Evolutionary conservation across 2,888 invertebrate species (phyloP), one percentile per base, ranked within the genome.

Genomic region (Conistra vaccinii): DNA sequence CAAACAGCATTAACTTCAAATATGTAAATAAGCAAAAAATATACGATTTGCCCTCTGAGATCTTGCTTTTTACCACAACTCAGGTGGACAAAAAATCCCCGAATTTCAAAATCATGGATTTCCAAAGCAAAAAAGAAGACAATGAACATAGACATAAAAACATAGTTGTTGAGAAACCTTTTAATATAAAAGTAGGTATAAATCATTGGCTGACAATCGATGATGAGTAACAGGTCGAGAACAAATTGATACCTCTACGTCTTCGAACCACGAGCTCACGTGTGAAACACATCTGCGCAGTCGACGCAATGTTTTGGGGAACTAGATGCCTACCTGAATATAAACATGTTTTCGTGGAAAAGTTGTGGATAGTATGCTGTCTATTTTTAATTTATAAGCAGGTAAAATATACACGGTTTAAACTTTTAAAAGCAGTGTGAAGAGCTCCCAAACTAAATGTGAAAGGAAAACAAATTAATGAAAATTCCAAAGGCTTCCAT

Each of bases 301-400:
- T 65, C 78, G 39, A 66, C 65, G 42, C 69, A 57, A 74, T 76
- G 73, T 78, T 78, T 85, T 70, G 42, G 42, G 51, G 61, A 82
- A 76, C 69, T 48, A 57, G 63, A 45, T 61, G 65, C 48, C 63
- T 53, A 60, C 26, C 26, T 69, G 66, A 70, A 73, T 48, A 70
- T 74, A 72, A 42, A 72, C 26, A 32, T 77, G 53, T 57, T 81
- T 61, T 35, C 53, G 61, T 66, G 55, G 48, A 78, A 80, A 78
- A 68, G 23, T 68, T 71, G 26, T 60, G 12, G 32, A n/a, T 66
- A 76, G 4, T 57, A 63, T 60, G 35, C 35, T 48, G 20, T 55
- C 67, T 70, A 63, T 67, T 82, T 63, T 67, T 63, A 70, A 55
- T 57, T 58, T 32, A 6, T 58, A 66, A n/a, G 45, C 57, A 62